These are phyloP conservation scores for Palloptera scutellata DNA, from an alignment of 2,888 invertebrate genomes.

Conservation along the genomic window DNA sequence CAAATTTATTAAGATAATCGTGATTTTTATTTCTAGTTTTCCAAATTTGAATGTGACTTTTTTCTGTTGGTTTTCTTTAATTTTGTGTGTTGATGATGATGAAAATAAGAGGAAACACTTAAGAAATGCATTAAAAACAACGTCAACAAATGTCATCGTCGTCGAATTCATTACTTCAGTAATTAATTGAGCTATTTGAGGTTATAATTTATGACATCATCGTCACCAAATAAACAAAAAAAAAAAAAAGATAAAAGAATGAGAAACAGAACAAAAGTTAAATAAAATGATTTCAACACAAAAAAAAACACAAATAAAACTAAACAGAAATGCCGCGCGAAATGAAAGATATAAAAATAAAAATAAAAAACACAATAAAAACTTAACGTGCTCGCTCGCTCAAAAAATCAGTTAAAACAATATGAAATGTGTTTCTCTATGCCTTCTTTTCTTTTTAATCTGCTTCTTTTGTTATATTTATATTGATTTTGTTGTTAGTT, in stretches of 20 bases:
- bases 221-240: constrained; percentile 13
- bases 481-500: neutral
- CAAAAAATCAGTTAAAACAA: constrained; percentile 16
- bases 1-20: no score
- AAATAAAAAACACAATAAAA: neutral
- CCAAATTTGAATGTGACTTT: neutral
- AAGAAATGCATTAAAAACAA: no score
- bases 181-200: constrained; percentile 45
- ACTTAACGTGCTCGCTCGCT: neutral
- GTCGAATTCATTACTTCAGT: constrained; percentile 25
- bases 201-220: constrained; percentile 41
- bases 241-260: neutral
- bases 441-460: neutral
- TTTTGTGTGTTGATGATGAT: neutral
- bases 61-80: neutral
- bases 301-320: neutral
- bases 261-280: neutral
- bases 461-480: neutral
- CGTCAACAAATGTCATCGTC: neutral
- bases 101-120: neutral
- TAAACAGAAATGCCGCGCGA: neutral
- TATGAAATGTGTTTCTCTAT: constrained; percentile 10
- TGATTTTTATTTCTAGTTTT: neutral
- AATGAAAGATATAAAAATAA: no score
- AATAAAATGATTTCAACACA: constrained; percentile 5